phyloP scores from a whole-genome alignment of 2,113 vertebrate genomes.

The Blennius ocellaris region DNA sequence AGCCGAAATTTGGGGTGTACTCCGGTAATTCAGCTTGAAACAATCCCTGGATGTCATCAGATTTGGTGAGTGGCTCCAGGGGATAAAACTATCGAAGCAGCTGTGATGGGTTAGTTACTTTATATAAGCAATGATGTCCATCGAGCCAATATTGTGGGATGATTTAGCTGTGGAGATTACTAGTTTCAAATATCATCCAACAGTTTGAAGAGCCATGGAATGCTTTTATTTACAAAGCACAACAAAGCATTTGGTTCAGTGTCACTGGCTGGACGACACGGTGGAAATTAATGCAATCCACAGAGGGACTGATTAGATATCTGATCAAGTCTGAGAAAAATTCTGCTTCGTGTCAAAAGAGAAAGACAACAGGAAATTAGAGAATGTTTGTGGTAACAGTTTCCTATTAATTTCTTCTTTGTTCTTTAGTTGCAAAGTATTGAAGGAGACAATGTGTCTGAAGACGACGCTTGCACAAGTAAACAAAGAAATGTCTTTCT shows the following conservation, averaged over 20 bases:
- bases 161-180: constrained; percentile 18
- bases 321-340: constrained; percentile 63
- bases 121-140: constrained; percentile 2
- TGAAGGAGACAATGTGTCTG: background rate
- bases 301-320: constrained; percentile 40
- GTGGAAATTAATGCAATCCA: constrained; percentile 52
- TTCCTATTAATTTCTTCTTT: background rate
- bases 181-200: constrained; percentile 40
- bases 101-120: constrained; percentile 5
- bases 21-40: constrained; percentile 3
- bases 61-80: background rate
- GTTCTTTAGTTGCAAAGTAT: background rate
- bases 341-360: constrained; percentile 35
- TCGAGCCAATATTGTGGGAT: background rate
- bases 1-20: background rate
- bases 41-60: background rate
- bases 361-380: constrained; percentile 45
- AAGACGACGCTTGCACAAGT: constrained; percentile 5
- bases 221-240: constrained; percentile 43
- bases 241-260: constrained; percentile 30
- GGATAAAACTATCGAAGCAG: background rate
- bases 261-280: constrained; percentile 37
- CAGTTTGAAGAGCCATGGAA: constrained; percentile 38
- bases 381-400: background rate
- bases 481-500: background rate